Percentiles rank a stretch among this genome's conserved stretches.
Conservation (phyloP, 2,113 vertebrate species). For the Cinclus cinclus region DNA sequence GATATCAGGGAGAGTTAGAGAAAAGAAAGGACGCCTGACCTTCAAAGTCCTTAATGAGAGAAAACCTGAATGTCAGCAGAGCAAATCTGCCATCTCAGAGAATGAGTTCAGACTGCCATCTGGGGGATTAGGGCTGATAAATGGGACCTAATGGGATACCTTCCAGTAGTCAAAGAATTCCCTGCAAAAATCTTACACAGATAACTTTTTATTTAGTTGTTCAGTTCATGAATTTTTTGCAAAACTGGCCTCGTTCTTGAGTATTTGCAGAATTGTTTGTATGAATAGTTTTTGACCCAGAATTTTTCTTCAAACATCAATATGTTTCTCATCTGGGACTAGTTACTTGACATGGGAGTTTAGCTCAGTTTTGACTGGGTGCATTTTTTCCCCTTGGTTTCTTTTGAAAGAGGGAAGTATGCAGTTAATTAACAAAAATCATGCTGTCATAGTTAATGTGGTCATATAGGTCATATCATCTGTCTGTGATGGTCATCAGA, state of each 20-base stretch:
- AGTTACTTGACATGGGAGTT: not conserved
- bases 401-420: not conserved
- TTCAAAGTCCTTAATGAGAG: not conserved
- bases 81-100: not conserved
- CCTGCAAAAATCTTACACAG: not conserved
- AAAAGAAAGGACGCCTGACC: not conserved
- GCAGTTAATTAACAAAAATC: not conserved
- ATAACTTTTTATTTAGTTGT: not conserved
- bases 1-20: not conserved
- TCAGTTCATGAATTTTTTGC: not conserved
- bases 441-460: not conserved
- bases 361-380: not conserved
- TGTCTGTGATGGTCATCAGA: not conserved
- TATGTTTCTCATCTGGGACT: not conserved
- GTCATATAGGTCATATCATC: too few relatives aligned
- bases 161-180: not conserved
- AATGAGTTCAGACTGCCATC: constrained; percentile 32
- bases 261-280: not conserved
- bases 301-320: not conserved
- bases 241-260: not conserved
- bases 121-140: constrained; percentile 20
- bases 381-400: not conserved
- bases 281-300: not conserved
- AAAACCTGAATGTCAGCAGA: not conserved
- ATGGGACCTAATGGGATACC: not conserved